Conservation (phyloP, 92 coral and sea anemone species). For the Porites rus region DNA sequence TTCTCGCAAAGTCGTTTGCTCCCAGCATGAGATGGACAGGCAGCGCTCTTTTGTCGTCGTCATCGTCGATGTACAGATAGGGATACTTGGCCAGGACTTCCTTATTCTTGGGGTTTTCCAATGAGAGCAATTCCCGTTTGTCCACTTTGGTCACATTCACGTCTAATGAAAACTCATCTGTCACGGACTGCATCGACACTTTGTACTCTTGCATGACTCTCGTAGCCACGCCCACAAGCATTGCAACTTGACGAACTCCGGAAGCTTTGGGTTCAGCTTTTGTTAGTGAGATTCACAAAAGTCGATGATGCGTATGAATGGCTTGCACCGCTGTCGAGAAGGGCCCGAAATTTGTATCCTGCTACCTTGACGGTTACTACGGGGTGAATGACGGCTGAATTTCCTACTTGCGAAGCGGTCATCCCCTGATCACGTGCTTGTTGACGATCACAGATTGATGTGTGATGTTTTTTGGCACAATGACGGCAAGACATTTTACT, state of each 20-base stretch:
- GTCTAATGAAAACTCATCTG: constrained; percentile 52
- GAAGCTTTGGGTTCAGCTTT: constrained; percentile 65
- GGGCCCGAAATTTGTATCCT: constrained; percentile 70
- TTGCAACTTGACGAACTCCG: constrained; percentile 66
- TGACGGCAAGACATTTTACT: constrained; percentile 62
- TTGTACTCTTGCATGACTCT: constrained; percentile 73
- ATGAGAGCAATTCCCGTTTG: constrained; percentile 60
- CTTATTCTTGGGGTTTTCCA: constrained; percentile 71
- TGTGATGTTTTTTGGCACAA: constrained; percentile 63
- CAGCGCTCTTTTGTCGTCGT: constrained; percentile 46
- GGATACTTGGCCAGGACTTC: constrained; percentile 54
- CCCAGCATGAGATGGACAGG: constrained; percentile 73
- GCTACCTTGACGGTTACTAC: constrained; percentile 54
- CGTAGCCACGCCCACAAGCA: constrained; percentile 68
- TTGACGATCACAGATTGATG: constrained; percentile 64
- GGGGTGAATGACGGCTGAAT: constrained; percentile 59
- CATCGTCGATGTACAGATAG: constrained; percentile 67
- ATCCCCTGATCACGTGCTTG: constrained; percentile 60
- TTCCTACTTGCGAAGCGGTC: constrained; percentile 55
- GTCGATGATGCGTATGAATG: constrained; percentile 74
- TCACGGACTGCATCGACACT: constrained; percentile 27
- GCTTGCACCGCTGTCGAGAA: constrained; percentile 80
- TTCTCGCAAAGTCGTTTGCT: constrained; percentile 71
- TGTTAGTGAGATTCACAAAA: constrained; percentile 49
- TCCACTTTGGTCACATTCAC: constrained; percentile 68